Base-by-base conservation (phyloP, 2,797 vertebrate species). In the Microctenopoma stevenorrisi region DNA sequence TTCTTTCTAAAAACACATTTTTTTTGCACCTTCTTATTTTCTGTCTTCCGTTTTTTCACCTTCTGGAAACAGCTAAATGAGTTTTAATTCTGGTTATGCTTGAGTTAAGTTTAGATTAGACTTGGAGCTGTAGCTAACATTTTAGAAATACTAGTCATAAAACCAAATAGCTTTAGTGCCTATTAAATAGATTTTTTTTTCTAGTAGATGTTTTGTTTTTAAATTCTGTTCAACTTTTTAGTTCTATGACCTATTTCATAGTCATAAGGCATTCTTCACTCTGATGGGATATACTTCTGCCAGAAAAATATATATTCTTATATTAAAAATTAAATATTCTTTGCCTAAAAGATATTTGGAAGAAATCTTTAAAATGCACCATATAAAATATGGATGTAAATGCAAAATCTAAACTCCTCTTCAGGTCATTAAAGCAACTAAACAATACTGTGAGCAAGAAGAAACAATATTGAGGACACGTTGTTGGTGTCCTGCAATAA, bases 351-450 rank as follows among this genome's bases (percentile, higher is more conserved):
- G 40, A 14, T 42, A 42, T 42, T 42, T 13, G 7, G 15, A 16
- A 14, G 16, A 16, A 16, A n/a, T 16, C 42, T 16, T 44, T 1
- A 16, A 44, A 44, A 16, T 16, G 4, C 6, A 7, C 42, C 15
- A 16, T 46, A 8, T 46, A 46, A 18, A 16, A 46, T 46, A 6
- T 18, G 44, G 18, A 46, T 46, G 11, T 55, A 16, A 64, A 52
- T 62, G 35, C n/a, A 50, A 8, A 66, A 48, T 9, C 3, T 71
- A 37, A 76, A 64, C 55, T 59, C 30, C 25, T 30, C 64, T 52
- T 57, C 26, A 11, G 48, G 53, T 67, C 33, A 67, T 64, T 43
- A 66, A 71, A 63, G 67, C 7, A 60, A 35, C 0, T 2, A 44
- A 59, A 52, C 22, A 51, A 54, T 38, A 62, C 25, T 33, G 0